Evolutionary conservation across 2,888 invertebrate species (phyloP).

Genomic region (Leptinotarsa juncta): DNA sequence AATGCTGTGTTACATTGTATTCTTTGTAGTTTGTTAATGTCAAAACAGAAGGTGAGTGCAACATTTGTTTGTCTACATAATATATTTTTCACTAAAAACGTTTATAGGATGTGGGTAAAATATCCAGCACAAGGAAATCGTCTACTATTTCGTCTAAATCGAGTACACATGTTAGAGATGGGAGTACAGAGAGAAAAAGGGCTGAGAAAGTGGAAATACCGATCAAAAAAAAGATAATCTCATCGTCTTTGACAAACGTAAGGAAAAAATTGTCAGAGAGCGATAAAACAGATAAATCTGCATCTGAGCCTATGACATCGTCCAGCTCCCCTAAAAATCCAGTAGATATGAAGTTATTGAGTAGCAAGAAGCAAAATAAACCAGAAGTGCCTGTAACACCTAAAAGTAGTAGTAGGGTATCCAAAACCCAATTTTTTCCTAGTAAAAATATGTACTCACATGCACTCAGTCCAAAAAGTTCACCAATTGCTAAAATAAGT

Average conservation of each 20-base stretch:
- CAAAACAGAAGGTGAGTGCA: slow-evolving; percentile 52
- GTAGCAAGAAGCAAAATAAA: slow-evolving; percentile 32
- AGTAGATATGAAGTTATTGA: slow-evolving; percentile 7
- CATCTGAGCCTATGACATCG: slow-evolving; percentile 10
- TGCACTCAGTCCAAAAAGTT: slow-evolving; percentile 50
- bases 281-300: slow-evolving; percentile 19
- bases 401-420: slow-evolving; percentile 56
- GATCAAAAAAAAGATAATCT: slow-evolving; percentile 24
- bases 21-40: slow-evolving; percentile 46
- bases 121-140: slow-evolving; percentile 27
- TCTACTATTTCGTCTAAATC: slow-evolving; percentile 33
- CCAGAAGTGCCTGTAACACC: slow-evolving; percentile 40
- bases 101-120: slow-evolving; percentile 46
- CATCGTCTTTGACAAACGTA: neutral
- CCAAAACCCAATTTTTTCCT: slow-evolving; percentile 62
- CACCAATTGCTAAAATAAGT: slow-evolving; percentile 10
- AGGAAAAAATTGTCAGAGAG: slow-evolving; percentile 9
- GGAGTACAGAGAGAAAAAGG: slow-evolving; percentile 40
- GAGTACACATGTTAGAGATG: slow-evolving; percentile 37
- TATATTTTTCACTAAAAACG: neutral
- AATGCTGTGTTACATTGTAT: slow-evolving; percentile 27
- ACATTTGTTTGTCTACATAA: neutral
- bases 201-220: slow-evolving; percentile 38
- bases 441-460: slow-evolving; percentile 59
- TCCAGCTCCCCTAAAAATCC: slow-evolving; percentile 1